phyloP scores from a whole-genome alignment of 2,888 invertebrate species.

The Pseudococcus jackbeardsleyi region DNA sequence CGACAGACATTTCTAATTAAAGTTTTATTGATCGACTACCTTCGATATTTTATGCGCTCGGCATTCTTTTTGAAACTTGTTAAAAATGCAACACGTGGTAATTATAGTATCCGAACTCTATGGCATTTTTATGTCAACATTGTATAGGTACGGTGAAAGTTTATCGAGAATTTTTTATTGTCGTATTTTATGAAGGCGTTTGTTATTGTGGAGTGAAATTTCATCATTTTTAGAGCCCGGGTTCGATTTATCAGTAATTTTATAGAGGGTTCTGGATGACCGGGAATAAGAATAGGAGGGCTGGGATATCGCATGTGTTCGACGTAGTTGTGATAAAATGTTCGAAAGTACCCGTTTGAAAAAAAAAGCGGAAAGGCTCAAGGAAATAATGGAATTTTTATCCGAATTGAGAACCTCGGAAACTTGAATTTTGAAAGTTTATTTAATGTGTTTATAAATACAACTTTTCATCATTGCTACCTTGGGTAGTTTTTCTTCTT shows the following conservation, averaged over 20 bases:
- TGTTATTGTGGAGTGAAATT: constrained; percentile 10
- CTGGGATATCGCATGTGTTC: not conserved
- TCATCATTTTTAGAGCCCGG: not conserved
- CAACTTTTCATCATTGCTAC: too few species aligned
- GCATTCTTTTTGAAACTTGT: not conserved
- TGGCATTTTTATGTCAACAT: constrained; percentile 13
- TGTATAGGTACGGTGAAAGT: not conserved
- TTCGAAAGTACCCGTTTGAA: not conserved
- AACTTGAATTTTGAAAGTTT: too few species aligned
- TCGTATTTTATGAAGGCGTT: constrained; percentile 1
- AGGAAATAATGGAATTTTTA: too few species aligned
- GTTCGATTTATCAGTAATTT: not conserved
- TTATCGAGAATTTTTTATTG: constrained; percentile 22
- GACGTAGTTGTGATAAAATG: not conserved
- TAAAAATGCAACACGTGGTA: constrained; percentile 40
- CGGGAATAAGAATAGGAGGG: not conserved
- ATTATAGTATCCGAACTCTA: not conserved
- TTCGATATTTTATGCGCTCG: not conserved
- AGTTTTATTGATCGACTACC: not conserved
- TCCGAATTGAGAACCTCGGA: too few species aligned
- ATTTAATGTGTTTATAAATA: too few species aligned
- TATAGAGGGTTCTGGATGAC: not conserved
- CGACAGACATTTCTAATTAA: constrained; percentile 16
- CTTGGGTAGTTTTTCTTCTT: too few species aligned
- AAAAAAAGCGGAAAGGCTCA: too few species aligned